phyloP scores from a whole-genome alignment of 1,140 invertebrate genomes.

The Zaprionus inermis region DNA sequence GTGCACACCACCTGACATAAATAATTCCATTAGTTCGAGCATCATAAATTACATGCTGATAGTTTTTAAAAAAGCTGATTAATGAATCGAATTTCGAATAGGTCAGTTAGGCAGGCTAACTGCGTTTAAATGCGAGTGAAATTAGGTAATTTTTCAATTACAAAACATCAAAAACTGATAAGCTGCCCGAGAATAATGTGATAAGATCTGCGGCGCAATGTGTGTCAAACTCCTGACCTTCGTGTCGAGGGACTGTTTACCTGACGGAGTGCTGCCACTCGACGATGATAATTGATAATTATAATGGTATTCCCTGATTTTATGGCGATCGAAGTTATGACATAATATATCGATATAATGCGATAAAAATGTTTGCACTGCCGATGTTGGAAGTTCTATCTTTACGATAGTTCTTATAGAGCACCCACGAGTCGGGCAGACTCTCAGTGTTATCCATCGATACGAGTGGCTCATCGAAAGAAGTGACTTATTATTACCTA shows the following conservation, averaged over 20 bases:
- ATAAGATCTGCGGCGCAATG: constrained; percentile 15
- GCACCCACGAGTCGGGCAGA: not conserved
- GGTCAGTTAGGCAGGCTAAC: not conserved
- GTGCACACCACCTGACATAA: constrained; percentile 2
- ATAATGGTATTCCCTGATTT: constrained; percentile 4
- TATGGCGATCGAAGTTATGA: not conserved
- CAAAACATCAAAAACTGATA: constrained; percentile 18
- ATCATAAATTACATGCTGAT: constrained; percentile 10
- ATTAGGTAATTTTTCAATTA: constrained; percentile 11
- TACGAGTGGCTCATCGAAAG: constrained; percentile 14
- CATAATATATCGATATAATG: not conserved
- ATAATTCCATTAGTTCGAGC: not conserved
- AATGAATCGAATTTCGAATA: not conserved
- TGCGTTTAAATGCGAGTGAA: not conserved
- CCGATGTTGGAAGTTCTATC: not conserved
- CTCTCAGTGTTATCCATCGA: constrained; percentile 8
- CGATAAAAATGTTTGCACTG: not conserved
- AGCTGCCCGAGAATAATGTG: constrained; percentile 8
- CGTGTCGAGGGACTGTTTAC: not conserved
- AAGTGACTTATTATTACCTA: constrained; percentile 23
- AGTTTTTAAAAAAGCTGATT: not conserved
- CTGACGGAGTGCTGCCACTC: not conserved
- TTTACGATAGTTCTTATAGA: not conserved
- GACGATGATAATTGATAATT: not conserved
- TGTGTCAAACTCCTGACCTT: constrained; percentile 6